Percentiles rank a stretch among this genome's conserved stretches.
phyloP scores from a whole-genome alignment of 2,113 vertebrate genomes.

The Pelecanoides urinatrix region DNA sequence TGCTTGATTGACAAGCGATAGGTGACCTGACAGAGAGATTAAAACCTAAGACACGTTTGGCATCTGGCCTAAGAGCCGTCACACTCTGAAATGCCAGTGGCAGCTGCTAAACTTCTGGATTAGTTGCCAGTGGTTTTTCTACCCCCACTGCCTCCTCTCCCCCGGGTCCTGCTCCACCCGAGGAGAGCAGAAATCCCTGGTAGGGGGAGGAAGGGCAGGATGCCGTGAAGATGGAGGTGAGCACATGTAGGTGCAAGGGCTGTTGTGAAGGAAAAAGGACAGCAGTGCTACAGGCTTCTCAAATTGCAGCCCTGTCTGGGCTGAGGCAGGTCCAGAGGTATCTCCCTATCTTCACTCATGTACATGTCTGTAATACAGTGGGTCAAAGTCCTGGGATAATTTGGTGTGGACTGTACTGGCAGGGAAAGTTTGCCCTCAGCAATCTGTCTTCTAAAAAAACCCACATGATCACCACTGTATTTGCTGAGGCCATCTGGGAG shows the following conservation, averaged over 20 bases:
- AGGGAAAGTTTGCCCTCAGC: not conserved
- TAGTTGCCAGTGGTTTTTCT: conserved; percentile 16
- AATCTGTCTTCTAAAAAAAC: not conserved
- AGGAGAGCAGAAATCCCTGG: not conserved
- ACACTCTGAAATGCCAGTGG: not conserved
- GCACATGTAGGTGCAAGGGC: not conserved
- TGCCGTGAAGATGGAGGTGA: not conserved
- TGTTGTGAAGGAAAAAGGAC: not conserved
- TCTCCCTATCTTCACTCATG: not conserved
- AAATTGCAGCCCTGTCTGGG: not conserved
- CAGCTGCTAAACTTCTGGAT: conserved; percentile 65
- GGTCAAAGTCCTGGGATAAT: not conserved
- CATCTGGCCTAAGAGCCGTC: conserved; percentile 43
- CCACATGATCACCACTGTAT: not conserved
- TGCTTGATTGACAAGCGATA: conserved; percentile 32
- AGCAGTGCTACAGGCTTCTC: not conserved
- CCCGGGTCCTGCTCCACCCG: rapidly evolving
- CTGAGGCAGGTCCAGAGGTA: not conserved
- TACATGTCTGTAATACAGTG: rapidly evolving
- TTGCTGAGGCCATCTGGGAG: not conserved
- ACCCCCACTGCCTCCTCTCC: not conserved
- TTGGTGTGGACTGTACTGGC: not conserved
- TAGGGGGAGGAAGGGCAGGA: not conserved
- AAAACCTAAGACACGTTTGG: conserved; percentile 43
- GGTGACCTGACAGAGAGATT: conserved; percentile 65